phyloP scores from a whole-genome alignment of 2,888 invertebrate species.

The Sarcophaga variegata region DNA sequence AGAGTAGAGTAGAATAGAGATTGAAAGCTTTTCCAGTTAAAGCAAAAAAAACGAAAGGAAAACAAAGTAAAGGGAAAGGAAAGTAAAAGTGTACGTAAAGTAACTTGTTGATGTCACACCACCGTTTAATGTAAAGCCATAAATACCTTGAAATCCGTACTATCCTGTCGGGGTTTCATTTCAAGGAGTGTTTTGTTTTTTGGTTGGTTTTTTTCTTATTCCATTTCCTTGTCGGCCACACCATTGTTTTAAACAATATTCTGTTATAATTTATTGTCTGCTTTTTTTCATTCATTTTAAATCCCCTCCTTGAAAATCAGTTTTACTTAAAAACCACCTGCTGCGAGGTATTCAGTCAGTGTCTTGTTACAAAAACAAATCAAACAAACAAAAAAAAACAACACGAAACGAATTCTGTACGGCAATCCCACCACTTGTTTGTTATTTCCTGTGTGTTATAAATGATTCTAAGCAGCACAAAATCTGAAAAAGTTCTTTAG shows the following conservation, averaged over 20 bases:
- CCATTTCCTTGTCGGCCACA: slow-evolving; percentile 22
- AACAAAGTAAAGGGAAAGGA: neutral
- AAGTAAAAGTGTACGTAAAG: slow-evolving; percentile 8
- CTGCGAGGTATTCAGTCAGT: neutral
- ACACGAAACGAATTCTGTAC: neutral
- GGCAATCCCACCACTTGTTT: neutral
- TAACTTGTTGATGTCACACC: slow-evolving; percentile 60
- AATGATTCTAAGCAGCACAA: neutral
- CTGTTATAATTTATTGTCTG: slow-evolving; percentile 46
- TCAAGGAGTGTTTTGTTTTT: slow-evolving; percentile 30
- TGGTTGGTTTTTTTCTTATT: neutral
- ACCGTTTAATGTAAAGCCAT: slow-evolving; percentile 50
- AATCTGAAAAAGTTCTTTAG: neutral
- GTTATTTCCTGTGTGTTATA: slow-evolving; percentile 38
- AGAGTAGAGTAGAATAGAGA: neutral
- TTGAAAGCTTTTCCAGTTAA: neutral
- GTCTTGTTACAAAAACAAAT: neutral
- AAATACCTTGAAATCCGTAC: slow-evolving; percentile 47
- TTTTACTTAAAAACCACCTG: neutral
- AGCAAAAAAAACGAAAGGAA: slow-evolving; percentile 14
- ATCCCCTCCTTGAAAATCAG: neutral
- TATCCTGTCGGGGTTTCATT: neutral
- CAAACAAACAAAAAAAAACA: neutral
- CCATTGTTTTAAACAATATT: slow-evolving; percentile 45
- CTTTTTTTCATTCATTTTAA: slow-evolving; percentile 35